These are phyloP conservation scores for Hippopotamyrus pictus DNA, from an alignment of 2,797 vertebrate species.

Conservation along the genomic window DNA sequence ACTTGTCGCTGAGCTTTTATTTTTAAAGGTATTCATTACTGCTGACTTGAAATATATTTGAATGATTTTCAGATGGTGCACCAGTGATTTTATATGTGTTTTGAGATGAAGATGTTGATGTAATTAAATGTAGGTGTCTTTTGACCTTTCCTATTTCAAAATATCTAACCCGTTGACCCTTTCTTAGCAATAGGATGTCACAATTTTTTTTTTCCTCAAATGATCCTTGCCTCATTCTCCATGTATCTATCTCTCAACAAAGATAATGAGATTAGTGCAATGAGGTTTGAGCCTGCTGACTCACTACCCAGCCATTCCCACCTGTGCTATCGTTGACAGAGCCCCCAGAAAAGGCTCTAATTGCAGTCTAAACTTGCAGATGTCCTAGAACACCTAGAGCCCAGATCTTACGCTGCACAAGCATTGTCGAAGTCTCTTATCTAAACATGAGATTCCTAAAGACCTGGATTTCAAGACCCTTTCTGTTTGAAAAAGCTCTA, in stretches of 20 bases:
- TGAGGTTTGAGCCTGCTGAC: constrained; percentile 23
- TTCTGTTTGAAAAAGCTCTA: neutral
- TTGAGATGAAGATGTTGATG: neutral
- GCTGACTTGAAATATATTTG: neutral
- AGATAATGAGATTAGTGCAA: constrained; percentile 21
- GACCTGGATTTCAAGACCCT: neutral
- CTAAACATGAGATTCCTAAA: neutral
- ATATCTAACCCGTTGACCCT: neutral
- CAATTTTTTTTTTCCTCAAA: neutral
- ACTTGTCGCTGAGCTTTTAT: neutral
- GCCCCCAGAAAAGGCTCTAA: neutral
- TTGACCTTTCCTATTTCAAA: neutral
- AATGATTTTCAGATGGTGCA: neutral
- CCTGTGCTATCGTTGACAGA: neutral
- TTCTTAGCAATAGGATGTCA: neutral
- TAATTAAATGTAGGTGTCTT: neutral
- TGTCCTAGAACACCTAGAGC: neutral
- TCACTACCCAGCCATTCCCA: neutral
- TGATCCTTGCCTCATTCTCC: neutral
- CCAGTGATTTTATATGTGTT: neutral
- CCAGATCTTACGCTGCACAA: neutral
- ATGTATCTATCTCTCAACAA: neutral
- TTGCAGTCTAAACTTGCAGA: neutral
- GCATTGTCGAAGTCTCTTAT: neutral
- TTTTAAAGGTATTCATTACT: neutral